These are phyloP conservation scores for Dinomys branickii DNA, from an alignment of 2,113 vertebrate genomes.

Conservation along the genomic window DNA sequence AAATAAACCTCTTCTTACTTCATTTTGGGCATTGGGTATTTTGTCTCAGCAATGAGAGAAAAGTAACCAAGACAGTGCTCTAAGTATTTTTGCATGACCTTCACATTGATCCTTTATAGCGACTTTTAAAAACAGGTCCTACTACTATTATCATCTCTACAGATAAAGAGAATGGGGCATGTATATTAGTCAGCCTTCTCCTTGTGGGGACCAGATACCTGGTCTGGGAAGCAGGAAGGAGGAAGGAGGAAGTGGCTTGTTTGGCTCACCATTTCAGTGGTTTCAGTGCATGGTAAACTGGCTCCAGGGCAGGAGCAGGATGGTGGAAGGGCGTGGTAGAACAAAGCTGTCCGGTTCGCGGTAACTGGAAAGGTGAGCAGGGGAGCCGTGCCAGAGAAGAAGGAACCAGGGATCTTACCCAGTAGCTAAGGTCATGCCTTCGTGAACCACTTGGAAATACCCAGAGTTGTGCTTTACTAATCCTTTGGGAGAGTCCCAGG, in stretches of 20 bases:
- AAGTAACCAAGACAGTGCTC: background rate
- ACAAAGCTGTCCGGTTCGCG: background rate
- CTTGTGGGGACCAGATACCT: background rate
- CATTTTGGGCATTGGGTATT: no score
- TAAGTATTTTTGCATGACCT: background rate
- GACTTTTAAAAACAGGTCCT: background rate
- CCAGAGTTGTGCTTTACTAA: background rate
- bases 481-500: background rate
- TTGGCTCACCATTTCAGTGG: background rate
- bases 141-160: background rate
- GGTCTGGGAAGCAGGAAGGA: no score
- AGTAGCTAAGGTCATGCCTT: background rate
- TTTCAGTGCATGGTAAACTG: background rate
- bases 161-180: background rate
- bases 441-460: background rate
- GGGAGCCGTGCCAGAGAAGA: background rate
- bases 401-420: background rate
- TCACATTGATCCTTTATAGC: background rate
- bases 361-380: background rate
- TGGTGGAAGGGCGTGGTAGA: background rate
- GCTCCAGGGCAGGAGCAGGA: background rate
- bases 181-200: background rate
- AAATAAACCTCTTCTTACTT: no score
- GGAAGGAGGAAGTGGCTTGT: background rate
- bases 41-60: no score